phyloP scores from a whole-genome alignment of 2,888 invertebrate genomes.

The Drosophila koepferae region DNA sequence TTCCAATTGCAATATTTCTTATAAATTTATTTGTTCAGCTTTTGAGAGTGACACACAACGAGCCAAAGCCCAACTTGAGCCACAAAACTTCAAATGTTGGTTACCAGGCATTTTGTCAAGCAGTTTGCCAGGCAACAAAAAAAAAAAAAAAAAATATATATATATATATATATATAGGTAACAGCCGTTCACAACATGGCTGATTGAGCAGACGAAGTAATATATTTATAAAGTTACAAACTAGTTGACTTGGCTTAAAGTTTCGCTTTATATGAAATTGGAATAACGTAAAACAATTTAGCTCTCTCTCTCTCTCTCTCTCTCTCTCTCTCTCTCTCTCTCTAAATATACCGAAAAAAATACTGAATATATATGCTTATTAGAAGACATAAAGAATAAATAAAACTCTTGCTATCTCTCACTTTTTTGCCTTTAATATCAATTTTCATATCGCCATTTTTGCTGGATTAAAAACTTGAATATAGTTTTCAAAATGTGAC shows the following conservation, averaged over 20 bases:
- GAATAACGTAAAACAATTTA: background rate
- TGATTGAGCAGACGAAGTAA: slow-evolving; percentile 3
- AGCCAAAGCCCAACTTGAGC: slow-evolving; percentile 24
- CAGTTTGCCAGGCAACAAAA: slow-evolving; percentile 19
- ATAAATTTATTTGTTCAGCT: slow-evolving; percentile 27
- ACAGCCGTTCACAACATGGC: background rate
- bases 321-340: background rate
- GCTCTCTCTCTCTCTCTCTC: background rate
- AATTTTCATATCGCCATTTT: background rate
- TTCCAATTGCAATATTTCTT: slow-evolving; percentile 29
- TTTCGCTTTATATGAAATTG: background rate
- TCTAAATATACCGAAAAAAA: no score
- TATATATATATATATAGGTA: no score
- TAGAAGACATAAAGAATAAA: no score
- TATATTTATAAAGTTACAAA: background rate
- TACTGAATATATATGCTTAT: no score
- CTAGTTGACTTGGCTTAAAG: background rate
- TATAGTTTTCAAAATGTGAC: slow-evolving; percentile 23
- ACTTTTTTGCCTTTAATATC: background rate
- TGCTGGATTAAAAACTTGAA: slow-evolving; percentile 1
- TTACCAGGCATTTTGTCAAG: slow-evolving; percentile 20
- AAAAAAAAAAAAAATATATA: no score
- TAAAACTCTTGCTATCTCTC: background rate
- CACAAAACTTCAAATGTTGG: slow-evolving; percentile 7
- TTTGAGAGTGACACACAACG: slow-evolving; percentile 34